Base-by-base conservation (phyloP, 2,113 vertebrate genomes). In the Brevimyrus niger region DNA sequence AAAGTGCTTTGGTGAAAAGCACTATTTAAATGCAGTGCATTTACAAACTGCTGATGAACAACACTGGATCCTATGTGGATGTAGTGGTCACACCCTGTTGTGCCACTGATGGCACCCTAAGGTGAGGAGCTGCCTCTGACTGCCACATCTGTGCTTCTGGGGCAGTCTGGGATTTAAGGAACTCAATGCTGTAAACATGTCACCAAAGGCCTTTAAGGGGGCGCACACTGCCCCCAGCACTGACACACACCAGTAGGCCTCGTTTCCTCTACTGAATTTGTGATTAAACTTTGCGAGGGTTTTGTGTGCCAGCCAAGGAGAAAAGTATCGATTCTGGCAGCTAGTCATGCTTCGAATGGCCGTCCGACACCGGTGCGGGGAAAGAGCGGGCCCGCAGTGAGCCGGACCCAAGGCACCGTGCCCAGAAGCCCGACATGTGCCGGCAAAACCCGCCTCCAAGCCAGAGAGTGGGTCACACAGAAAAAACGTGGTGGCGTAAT, bases 251-350 rank as follows among this genome's bases (percentile, higher is more conserved):
- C 21, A 76, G 80, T 15, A 19, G 50, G 27, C 44, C 87, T 51
- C 58, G 21, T n/a, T 35, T 85, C 46, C 35, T 90, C 15, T 86
- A 44, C 73, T 88, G 80, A 89, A 89, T 88, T 15, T 88, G 46
- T 17, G 88, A 89, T 90, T 90, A 89, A 88, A 82, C 85, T 90
- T 90, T 65, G 48, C 65, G 46, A 76, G 47, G 47, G 65, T 47
- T 50, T 44, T 23, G 27, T 89, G 88, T 8, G 50, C 35, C 47
- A 53, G 86, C 87, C 82, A 91, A 89, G 76, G 65, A 83, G 83
- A 46, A 89, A 91, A 44, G 27, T 90, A 92, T 91, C 53, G 91
- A 91, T 91, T 91, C 88, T 91, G 88, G 88, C 84, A 91, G 9
- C 11, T 44, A 76, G 86, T 84, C 31, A 55, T 55, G 65, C 80